These are phyloP conservation scores for Myripristis jacobus DNA, from an alignment of 2,797 vertebrate species.

Conservation along the genomic window DNA sequence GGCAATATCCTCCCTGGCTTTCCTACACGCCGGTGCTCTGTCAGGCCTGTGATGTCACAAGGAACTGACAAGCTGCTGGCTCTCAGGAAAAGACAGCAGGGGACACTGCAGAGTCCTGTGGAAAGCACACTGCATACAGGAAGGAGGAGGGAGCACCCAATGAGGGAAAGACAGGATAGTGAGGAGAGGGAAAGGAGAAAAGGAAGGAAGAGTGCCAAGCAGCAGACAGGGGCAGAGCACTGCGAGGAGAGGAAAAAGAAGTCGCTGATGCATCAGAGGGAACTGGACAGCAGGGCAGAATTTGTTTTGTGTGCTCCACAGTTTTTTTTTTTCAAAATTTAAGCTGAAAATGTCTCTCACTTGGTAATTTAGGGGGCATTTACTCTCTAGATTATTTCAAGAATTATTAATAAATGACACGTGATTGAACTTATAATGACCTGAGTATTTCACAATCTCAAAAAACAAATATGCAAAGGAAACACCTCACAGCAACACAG, in stretches of 20 bases:
- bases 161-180: constrained; percentile 5
- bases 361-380: neutral
- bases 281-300: neutral
- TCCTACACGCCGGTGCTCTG: constrained; percentile 49
- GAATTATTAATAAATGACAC: no score
- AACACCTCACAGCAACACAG: neutral
- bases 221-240: neutral
- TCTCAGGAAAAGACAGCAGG: constrained; percentile 27
- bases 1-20: constrained; percentile 33
- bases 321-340: neutral
- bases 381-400: no score
- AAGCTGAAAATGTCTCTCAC: neutral
- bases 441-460: neutral
- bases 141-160: neutral
- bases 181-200: neutral
- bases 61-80: constrained; percentile 53
- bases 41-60: constrained; percentile 53
- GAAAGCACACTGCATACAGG: constrained; percentile 18
- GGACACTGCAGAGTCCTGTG: constrained; percentile 54
- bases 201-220: neutral
- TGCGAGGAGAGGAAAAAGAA: neutral
- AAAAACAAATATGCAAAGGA: neutral
- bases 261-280: neutral
- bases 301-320: neutral
- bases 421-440: no score